phyloP scores from a whole-genome alignment of 2,888 invertebrate species.

The Smittia sp. region DNA sequence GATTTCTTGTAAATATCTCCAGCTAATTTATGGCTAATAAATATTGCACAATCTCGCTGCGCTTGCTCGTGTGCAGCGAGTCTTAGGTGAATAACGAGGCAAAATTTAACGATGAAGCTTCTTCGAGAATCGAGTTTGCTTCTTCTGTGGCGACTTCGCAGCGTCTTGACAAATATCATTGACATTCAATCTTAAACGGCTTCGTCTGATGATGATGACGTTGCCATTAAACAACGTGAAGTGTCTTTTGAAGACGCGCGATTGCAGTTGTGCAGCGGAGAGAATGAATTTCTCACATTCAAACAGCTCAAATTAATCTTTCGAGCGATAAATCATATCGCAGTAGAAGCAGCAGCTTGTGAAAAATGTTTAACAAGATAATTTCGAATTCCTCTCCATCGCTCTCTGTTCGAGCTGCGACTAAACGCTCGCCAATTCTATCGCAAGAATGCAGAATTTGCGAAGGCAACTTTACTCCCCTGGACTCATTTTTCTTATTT shows the following conservation, averaged over 20 bases:
- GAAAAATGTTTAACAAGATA: conserved; percentile 17
- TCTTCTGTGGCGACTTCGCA: too few species aligned
- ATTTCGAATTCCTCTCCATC: background rate
- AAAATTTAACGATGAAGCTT: too few species aligned
- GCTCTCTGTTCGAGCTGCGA: background rate
- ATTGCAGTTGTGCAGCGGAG: background rate
- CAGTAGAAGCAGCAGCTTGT: background rate
- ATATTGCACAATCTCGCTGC: background rate
- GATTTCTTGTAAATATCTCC: conserved; percentile 13
- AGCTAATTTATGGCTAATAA: conserved; percentile 30
- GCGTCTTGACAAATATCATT: too few species aligned
- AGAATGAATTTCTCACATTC: conserved; percentile 2
- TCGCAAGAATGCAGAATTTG: background rate
- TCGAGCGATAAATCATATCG: background rate
- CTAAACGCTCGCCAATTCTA: background rate
- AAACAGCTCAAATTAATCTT: background rate
- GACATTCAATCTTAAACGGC: too few species aligned
- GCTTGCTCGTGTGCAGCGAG: too few species aligned
- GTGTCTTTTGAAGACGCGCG: background rate
- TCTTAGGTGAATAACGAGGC: too few species aligned
- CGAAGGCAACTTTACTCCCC: background rate
- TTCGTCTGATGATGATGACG: background rate
- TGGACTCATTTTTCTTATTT: conserved; percentile 11
- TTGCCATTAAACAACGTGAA: background rate
- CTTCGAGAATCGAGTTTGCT: too few species aligned